Evolutionary conservation across 2,888 invertebrate species (phyloP).

Genomic region (Aquatica leii): DNA sequence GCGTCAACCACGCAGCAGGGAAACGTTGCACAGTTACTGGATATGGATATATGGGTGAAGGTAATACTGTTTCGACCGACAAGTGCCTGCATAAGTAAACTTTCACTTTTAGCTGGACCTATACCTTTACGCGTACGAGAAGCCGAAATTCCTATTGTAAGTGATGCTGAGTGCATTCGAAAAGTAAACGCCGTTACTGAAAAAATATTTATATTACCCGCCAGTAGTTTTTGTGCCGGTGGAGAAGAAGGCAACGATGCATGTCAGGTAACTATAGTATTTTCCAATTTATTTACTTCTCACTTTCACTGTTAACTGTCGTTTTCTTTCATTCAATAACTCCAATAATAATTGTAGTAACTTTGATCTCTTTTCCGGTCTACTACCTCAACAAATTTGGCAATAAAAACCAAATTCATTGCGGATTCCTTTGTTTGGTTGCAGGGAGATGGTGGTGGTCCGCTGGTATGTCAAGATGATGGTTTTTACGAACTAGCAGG

Average conservation of each 20-base stretch:
- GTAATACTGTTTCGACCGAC: constrained; percentile 60
- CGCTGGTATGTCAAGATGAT: constrained; percentile 90
- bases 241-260: constrained; percentile 93
- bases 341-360: too few relatives aligned
- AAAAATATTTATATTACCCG: constrained; percentile 92
- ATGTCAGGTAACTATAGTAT: constrained; percentile 73
- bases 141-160: constrained; percentile 91
- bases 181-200: constrained; percentile 95
- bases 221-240: constrained; percentile 93
- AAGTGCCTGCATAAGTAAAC: not conserved
- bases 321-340: too few relatives aligned
- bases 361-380: too few relatives aligned
- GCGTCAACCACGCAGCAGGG: constrained; percentile 87
- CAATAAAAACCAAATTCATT: too few relatives aligned
- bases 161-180: constrained; percentile 89
- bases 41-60: constrained; percentile 95
- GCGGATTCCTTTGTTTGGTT: too few relatives aligned
- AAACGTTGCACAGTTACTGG: constrained; percentile 93
- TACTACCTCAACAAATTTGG: too few relatives aligned
- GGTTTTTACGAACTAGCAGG: constrained; percentile 94
- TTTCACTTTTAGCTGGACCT: constrained; percentile 76
- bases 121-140: constrained; percentile 89
- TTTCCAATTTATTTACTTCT: too few relatives aligned
- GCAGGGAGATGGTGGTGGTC: constrained; percentile 94
- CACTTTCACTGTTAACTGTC: too few relatives aligned